Evolutionary conservation across 2,113 vertebrate species (phyloP), one percentile per base, ranked within the genome.

Genomic region (Hydrochoerus hydrochaeris): DNA sequence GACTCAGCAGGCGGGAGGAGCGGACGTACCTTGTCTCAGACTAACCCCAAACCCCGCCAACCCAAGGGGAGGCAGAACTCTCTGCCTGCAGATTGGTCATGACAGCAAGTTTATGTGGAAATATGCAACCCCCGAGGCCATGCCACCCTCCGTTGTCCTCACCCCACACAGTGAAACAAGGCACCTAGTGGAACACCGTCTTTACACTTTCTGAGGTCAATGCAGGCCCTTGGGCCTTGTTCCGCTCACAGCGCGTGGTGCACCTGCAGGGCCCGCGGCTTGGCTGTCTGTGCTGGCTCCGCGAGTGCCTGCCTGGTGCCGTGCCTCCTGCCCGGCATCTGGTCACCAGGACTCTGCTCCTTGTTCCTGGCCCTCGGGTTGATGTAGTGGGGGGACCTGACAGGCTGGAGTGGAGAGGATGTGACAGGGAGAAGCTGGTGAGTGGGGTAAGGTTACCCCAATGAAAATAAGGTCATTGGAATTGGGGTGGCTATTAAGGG

Each of bases 291-390:
- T 6, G 5, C 35, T 71, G 12, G 35, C 2, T 13, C 7, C n/a
- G 24, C 0, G 5, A 6, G 46, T 11, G 0, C 0, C 0, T 44
- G 32, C 54, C 30, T 0, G 35, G 26, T 14, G 6, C 38, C 35
- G 1, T 46, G 57, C 44, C 60, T 12, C 4, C 7, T 30, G 69
- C 35, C 14, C 20, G 7, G 63, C 3, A 3, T 14, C 17, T 17
- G 8, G 32, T 5, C 19, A 17, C 7, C 8, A 41, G 2, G 2
- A 6, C 24, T 22, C 65, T 83, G 85, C 26, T n/a, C 67, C n/a
- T 38, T 16, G 58, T 6, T 35, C 44, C 49, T 3, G 24, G 22
- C 67, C 16, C 41, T 58, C 32, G 58, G 54, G 52, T 28, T 16
- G 52, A 7, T 0, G 3, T 44, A 38, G n/a, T 1, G 32, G 19